A percentile compares a stretch with the other conserved stretches of the same genome.
Conservation (phyloP, 2,113 vertebrate genomes). For the Gnathonemus echidnorhynchus region DNA sequence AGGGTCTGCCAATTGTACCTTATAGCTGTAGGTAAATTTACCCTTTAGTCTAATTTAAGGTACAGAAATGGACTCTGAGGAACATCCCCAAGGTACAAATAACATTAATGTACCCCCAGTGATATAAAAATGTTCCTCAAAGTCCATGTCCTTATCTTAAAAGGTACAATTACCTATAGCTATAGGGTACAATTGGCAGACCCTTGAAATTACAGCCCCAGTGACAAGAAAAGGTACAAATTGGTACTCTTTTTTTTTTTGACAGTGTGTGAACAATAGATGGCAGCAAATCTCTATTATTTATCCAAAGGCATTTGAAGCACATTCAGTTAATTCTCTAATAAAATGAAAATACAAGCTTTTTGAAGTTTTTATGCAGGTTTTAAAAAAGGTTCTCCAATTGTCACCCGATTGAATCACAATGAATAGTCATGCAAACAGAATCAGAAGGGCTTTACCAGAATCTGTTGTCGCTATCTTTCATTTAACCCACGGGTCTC, state of each 20-base stretch:
- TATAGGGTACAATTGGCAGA: background rate
- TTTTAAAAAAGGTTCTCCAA: background rate
- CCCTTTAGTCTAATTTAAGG: too few species aligned
- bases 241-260: background rate
- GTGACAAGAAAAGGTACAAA: background rate
- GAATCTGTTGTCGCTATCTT: background rate
- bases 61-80: too few species aligned
- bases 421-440: background rate
- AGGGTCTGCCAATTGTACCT: too few species aligned
- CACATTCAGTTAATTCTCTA: background rate
- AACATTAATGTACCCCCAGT: background rate
- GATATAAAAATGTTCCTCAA: background rate
- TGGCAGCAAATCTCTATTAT: background rate
- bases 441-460: background rate
- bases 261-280: background rate
- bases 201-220: background rate
- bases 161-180: background rate
- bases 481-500: background rate
- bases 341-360: background rate
- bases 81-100: too few species aligned
- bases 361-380: background rate
- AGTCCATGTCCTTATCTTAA: too few species aligned
- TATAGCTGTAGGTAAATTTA: too few species aligned
- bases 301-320: background rate
- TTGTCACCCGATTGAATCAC: background rate